These are phyloP conservation scores for Octomys mimax DNA, from an alignment of 2,797 vertebrate species.

Conservation along the genomic window DNA sequence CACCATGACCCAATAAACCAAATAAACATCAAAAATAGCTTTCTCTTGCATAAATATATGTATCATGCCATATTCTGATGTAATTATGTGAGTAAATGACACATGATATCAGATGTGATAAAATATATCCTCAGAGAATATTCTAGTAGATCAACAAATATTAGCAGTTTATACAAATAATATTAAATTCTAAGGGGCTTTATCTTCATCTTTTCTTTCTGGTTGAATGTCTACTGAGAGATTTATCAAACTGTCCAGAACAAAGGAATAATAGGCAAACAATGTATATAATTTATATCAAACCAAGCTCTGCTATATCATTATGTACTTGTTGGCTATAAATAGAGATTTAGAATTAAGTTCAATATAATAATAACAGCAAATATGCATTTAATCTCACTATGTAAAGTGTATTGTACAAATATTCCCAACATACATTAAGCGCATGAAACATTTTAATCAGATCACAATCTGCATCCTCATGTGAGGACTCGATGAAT, in stretches of 20 bases:
- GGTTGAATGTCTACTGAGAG: slow-evolving; percentile 3
- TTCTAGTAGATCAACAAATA: slow-evolving; percentile 20
- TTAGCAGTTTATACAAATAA: slow-evolving; percentile 57
- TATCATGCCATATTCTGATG: slow-evolving; percentile 3
- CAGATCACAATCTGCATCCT: neutral
- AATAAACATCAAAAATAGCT: slow-evolving; percentile 53
- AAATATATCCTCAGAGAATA: slow-evolving; percentile 32
- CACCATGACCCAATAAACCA: slow-evolving; percentile 40
- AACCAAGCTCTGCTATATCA: neutral
- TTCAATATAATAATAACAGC: slow-evolving; percentile 25
- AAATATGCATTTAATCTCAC: slow-evolving; percentile 19
- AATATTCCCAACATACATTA: neutral
- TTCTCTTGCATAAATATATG: neutral
- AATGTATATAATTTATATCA: slow-evolving; percentile 36
- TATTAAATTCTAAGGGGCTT: slow-evolving; percentile 48
- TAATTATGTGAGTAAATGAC: slow-evolving; percentile 35
- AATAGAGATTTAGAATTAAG: slow-evolving; percentile 51
- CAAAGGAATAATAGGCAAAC: slow-evolving; percentile 16
- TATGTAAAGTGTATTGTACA: neutral
- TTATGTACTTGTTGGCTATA: slow-evolving; percentile 2
- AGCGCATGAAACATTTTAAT: neutral
- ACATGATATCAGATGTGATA: neutral
- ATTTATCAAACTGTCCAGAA: slow-evolving; percentile 25
- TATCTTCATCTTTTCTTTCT: slow-evolving; percentile 49
- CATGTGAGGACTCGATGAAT: neutral